Evolutionary conservation across 2,113 vertebrate species (phyloP), one percentile per base, ranked within the genome.

Genomic region (Perca schrenkii): DNA sequence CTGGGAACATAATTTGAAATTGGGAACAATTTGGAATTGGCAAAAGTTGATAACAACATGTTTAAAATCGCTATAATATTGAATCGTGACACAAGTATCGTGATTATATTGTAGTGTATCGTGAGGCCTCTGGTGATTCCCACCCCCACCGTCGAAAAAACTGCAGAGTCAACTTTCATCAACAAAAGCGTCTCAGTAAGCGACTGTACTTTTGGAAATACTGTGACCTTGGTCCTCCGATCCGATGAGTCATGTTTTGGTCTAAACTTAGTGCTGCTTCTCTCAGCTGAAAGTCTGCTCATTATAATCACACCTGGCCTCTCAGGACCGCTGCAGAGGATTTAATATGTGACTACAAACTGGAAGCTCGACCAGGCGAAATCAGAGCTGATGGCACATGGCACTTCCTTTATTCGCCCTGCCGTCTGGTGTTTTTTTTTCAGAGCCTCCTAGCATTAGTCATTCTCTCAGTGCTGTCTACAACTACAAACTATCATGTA

Each of bases 221-320:
- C n/a, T 22, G 66, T 17, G 52, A 68, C 46, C 64, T 36, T 25
- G 28, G 61, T 77, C 66, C 47, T 64, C 17, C 4, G 49, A 72
- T 46, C 49, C 56, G 52, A 66, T 67, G 74, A 83, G 60, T 74
- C 84, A 62, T 36, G 63, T 58, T 58, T 19, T 53, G 52, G 56
- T 82, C 53, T 69, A 83, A 70, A 86, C 67, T 19, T 65, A 53
- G 68, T 54, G 50, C 57, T 61, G n/a, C 67, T 46, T 70, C 77
- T 47, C 68, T 78, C 54, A 62, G 74, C 69, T 62, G 19, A 71
- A 75, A 12, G 62, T 53, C 52, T 65, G 49, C 75, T 85, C 28
- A 10, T 83, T 88, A 61, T 82, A 64, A 72, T 77, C 82, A 73
- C 77, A 85, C 69, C 84, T 83, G 82, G 58, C 65, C 49, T 58